Conservation (phyloP, 1,140 invertebrate species). For the Sitobion miscanthi region DNA sequence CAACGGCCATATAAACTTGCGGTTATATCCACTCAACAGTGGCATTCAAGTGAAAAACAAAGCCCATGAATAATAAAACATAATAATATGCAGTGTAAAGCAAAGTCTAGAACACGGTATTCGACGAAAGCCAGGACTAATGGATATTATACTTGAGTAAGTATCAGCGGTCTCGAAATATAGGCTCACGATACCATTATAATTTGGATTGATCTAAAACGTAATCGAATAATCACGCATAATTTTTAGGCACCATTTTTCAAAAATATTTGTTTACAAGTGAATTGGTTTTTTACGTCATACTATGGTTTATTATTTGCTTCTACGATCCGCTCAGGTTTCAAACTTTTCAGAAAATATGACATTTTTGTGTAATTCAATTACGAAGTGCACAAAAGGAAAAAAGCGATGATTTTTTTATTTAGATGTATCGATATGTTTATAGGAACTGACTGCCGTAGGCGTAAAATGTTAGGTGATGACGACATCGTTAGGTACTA, state of each 20-base stretch:
- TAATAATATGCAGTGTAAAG: neutral
- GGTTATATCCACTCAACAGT: neutral
- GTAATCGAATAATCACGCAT: neutral
- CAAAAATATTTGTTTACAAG: neutral
- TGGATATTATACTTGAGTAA: neutral
- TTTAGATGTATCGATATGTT: neutral
- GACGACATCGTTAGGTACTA: neutral
- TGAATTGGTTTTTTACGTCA: neutral
- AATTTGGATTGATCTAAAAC: neutral
- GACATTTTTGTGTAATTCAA: neutral
- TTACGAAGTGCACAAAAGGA: neutral
- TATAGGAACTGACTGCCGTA: neutral
- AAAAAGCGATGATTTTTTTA: neutral
- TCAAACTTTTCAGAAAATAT: neutral
- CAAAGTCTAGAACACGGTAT: neutral
- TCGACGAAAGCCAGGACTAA: neutral
- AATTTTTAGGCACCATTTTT: neutral
- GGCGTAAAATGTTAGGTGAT: neutral
- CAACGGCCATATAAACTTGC: neutral
- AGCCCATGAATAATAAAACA: neutral
- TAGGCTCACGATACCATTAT: neutral
- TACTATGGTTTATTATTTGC: neutral
- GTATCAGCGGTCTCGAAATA: neutral
- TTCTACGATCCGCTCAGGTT: neutral
- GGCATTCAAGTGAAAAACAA: neutral